Evolutionary conservation across 2,888 invertebrate species (phyloP).

Genomic region (Drosophila peninsularis): DNA sequence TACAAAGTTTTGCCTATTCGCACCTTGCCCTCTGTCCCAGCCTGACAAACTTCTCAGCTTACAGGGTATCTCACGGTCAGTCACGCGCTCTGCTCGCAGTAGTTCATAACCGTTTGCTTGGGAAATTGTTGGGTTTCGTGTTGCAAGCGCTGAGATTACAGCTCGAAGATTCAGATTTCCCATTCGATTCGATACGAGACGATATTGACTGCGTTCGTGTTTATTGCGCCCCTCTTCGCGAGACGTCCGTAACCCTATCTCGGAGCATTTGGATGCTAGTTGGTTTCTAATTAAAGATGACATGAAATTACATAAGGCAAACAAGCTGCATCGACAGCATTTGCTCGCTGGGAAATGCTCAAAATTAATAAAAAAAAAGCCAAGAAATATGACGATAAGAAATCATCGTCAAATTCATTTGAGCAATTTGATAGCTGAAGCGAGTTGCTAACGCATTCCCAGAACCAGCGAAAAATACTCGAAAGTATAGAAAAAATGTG

Average conservation of each 20-base stretch:
- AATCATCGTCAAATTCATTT: slow-evolving; percentile 16
- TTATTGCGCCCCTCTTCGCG: neutral
- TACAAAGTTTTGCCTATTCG: no score
- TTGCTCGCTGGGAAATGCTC: neutral
- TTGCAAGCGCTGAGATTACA: slow-evolving; percentile 31
- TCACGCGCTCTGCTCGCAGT: neutral
- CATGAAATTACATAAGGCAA: slow-evolving; percentile 25
- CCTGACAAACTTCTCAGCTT: neutral
- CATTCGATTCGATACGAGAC: slow-evolving; percentile 8
- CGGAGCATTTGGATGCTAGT: slow-evolving; percentile 16
- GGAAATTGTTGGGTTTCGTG: slow-evolving; percentile 23
- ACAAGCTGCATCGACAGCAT: neutral
- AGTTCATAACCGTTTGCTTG: neutral
- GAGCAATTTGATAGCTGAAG: slow-evolving; percentile 20
- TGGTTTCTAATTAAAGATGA: slow-evolving; percentile 7
- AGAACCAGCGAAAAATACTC: neutral
- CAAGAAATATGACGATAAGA: neutral
- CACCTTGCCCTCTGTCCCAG: neutral
- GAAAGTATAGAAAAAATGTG: neutral
- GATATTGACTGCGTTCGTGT: neutral
- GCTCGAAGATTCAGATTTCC: slow-evolving; percentile 23
- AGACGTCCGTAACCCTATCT: slow-evolving; percentile 20
- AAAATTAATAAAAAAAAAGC: slow-evolving; percentile 17
- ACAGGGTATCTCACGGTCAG: slow-evolving; percentile 4
- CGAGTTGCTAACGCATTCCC: slow-evolving; percentile 4